Evolutionary conservation across 2,888 invertebrate species (phyloP), one percentile per base, ranked within the genome.

Genomic region (Drosophila kuntzei): DNA sequence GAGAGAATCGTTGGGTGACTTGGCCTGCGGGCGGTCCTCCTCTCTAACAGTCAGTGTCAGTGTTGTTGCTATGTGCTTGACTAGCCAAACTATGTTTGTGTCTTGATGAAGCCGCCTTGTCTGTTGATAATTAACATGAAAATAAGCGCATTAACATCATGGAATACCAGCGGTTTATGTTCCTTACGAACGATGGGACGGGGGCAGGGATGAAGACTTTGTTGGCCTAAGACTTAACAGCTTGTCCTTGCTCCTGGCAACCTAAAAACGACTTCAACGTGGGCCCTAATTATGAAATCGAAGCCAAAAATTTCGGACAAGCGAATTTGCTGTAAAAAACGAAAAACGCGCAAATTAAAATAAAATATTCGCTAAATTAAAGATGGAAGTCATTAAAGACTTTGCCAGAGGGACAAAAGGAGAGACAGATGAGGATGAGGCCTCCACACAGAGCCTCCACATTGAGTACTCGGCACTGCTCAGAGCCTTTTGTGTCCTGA

Each of bases 51-150:
- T 14, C 46, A 37, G 22, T 43, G 34, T 62, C 39, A 37, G 22
- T 43, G 34, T 62, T 34, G 39, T 53, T 49, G 29, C n/a, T 29
- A n/a, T n/a, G 36, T 44, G 29, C 39, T 44, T n/a, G 50, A 44
- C 54, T 51, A 47, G 43, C 53, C 55, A 46, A 69, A 73, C 78
- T 64, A 76, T 73, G 53, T 20, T 55, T 55, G 55, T 22, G 65
- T 54, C 49, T 44, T 66, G 71, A 41, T 55, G 54, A 62, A 20
- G 60, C 64, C 18, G 71, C 54, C 55, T 73, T 74, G 80, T 73
- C 88, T 86, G 88, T 72, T 80, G 80, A 76, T 85, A 85, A 85
- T 86, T 86, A 88, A 86, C 79, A 79, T 79, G 71, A 86, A 86
- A 87, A 80, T 86, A 85, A 79, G 83, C 86, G 79, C 85, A 82